phyloP scores from a whole-genome alignment of 2,888 invertebrate genomes.

The Andrena bicolor region DNA sequence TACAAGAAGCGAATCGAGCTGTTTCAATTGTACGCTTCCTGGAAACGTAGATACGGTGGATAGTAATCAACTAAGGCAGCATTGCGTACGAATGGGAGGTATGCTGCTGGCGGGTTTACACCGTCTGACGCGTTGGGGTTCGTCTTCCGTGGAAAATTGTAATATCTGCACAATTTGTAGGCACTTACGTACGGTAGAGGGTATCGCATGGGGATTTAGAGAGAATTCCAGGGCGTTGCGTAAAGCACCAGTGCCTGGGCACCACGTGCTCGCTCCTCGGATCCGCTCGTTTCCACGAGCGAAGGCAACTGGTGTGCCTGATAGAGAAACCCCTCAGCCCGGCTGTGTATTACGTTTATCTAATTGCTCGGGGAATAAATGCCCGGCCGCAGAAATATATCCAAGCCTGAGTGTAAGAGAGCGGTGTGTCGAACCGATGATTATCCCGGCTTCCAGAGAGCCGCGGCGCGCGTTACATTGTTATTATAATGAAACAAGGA shows the following conservation, averaged over 20 bases:
- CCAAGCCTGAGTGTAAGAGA: conserved; percentile 30
- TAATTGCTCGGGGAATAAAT: conserved; percentile 70
- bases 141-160: conserved; percentile 18
- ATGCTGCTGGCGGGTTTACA: neutral
- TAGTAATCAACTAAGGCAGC: conserved; percentile 23
- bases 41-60: conserved; percentile 27
- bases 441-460: conserved; percentile 73
- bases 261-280: conserved; percentile 31
- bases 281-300: neutral
- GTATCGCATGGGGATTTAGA: neutral
- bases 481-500: conserved; percentile 84
- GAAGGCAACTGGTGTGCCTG: neutral
- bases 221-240: neutral
- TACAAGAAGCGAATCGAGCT: neutral
- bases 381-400: conserved; percentile 66
- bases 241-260: neutral
- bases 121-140: conserved; percentile 1
- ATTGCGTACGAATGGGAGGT: conserved; percentile 5
- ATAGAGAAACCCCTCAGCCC: conserved; percentile 41
- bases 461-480: conserved; percentile 81
- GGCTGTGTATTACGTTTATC: conserved; percentile 65
- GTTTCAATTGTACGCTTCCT: conserved; percentile 11
- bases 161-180: conserved; percentile 2
- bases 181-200: neutral
- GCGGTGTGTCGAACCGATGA: conserved; percentile 75